Evolutionary conservation across 2,113 vertebrate genomes (phyloP).

Genomic region (Ailurus styani): DNA sequence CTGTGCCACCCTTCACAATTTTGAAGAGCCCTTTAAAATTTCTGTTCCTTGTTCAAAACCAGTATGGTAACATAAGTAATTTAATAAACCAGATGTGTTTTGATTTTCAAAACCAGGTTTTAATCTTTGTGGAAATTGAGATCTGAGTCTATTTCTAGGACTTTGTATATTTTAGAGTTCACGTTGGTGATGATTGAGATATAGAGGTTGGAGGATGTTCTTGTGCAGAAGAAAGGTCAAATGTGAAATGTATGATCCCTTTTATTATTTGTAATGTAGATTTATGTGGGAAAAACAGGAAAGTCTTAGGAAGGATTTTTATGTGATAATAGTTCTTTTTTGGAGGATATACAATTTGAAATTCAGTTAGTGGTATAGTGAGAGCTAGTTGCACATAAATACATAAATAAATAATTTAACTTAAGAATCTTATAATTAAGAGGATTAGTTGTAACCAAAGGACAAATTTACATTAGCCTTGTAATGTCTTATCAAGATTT

Average conservation of each 20-base stretch:
- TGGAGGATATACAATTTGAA: not conserved
- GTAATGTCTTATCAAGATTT: not conserved
- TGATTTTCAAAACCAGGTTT: constrained; percentile 16
- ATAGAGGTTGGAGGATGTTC: not conserved
- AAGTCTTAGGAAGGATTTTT: not conserved
- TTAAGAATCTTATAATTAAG: not conserved
- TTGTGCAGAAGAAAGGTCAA: not conserved
- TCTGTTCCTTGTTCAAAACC: not conserved
- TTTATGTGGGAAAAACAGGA: not conserved
- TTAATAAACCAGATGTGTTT: not conserved
- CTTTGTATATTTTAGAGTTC: constrained; percentile 18
- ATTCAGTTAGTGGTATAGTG: not conserved
- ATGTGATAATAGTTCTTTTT: not conserved
- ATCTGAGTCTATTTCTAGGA: not conserved
- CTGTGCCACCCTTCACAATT: not conserved
- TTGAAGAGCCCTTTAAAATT: not conserved
- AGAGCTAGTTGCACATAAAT: not conserved
- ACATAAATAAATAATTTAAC: not conserved
- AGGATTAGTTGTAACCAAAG: not conserved
- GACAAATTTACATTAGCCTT: not conserved
- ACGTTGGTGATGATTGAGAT: not conserved
- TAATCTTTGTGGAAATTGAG: not conserved
- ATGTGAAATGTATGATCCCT: not conserved
- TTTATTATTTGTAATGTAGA: not conserved
- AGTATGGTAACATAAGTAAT: not conserved